Evolutionary conservation across 2,113 vertebrate species (phyloP).

Genomic region (Lethenteron reissneri): DNA sequence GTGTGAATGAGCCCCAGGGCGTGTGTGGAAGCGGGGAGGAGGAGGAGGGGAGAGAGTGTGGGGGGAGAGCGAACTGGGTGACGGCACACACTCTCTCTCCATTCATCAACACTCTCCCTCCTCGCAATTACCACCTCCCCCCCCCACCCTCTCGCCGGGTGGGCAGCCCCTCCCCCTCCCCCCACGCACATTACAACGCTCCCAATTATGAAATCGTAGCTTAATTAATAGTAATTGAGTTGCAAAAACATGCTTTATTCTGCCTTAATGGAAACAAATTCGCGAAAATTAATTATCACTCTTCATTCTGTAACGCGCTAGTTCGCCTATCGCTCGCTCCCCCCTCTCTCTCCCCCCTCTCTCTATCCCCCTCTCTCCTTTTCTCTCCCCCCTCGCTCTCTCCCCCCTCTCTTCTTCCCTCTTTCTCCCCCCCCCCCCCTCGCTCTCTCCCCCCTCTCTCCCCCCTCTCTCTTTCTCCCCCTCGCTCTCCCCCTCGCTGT

Average conservation of each 20-base stretch:
- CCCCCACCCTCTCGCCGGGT: conserved; percentile 5
- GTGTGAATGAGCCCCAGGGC: too few species aligned
- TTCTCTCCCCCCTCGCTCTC: neutral
- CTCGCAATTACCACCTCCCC: too few species aligned
- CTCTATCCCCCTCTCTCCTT: neutral
- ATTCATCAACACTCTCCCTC: too few species aligned
- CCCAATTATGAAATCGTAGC: conserved; percentile 99
- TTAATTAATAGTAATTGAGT: conserved; percentile 99
- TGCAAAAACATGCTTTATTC: conserved; percentile 99
- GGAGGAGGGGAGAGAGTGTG: conserved; percentile 10
- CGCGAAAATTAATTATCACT: conserved; percentile 95
- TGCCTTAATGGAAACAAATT: conserved; percentile 99
- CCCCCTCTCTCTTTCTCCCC: neutral
- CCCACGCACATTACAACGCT: conserved; percentile 96
- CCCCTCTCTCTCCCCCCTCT: neutral
- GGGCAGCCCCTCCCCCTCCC: conserved; percentile 52
- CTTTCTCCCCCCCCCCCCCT: neutral
- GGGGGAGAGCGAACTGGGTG: conserved; percentile 8
- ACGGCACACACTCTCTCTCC: too few species aligned
- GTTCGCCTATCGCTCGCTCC: neutral
- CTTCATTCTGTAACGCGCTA: neutral
- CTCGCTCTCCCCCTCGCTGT: neutral
- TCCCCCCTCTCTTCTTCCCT: neutral
- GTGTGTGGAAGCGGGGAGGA: too few species aligned
- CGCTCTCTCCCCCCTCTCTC: neutral